Conservation (phyloP, 2,113 vertebrate species). For the Acrocephalus kingi region DNA sequence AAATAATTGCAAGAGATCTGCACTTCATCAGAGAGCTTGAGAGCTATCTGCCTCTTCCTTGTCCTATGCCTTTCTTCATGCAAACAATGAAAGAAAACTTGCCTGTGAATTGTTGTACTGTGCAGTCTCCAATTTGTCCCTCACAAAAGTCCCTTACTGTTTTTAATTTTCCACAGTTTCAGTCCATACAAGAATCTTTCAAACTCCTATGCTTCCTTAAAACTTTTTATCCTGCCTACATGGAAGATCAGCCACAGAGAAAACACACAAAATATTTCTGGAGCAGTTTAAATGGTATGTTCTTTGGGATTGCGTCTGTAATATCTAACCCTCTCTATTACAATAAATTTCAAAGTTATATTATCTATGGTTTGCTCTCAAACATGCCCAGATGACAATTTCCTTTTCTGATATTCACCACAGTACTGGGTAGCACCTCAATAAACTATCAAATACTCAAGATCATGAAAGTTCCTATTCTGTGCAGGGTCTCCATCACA, state of each 20-base stretch:
- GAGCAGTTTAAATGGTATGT: not conserved
- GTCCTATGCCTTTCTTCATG: not conserved
- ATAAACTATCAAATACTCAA: not conserved
- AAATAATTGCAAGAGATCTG: not conserved
- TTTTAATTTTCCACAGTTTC: not conserved
- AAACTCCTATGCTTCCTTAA: not conserved
- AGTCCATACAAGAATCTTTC: not conserved
- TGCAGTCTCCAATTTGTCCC: not conserved
- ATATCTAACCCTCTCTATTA: not conserved
- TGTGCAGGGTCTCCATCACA: not conserved
- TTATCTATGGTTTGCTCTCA: not conserved
- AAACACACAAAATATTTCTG: not conserved
- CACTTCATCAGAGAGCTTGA: not conserved
- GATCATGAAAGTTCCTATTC: not conserved
- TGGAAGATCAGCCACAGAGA: not conserved
- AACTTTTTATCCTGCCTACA: not conserved
- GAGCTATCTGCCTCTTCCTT: not conserved
- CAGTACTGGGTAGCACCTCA: not conserved
- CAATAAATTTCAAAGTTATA: not conserved
- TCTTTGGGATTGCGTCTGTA: not conserved
- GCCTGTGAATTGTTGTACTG: not conserved
- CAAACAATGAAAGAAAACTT: not conserved
- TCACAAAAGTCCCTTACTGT: accelerated
- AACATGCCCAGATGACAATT: not conserved
- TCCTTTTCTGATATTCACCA: not conserved